phyloP scores from a whole-genome alignment of 2,797 vertebrate species.

The Liasis olivaceus region DNA sequence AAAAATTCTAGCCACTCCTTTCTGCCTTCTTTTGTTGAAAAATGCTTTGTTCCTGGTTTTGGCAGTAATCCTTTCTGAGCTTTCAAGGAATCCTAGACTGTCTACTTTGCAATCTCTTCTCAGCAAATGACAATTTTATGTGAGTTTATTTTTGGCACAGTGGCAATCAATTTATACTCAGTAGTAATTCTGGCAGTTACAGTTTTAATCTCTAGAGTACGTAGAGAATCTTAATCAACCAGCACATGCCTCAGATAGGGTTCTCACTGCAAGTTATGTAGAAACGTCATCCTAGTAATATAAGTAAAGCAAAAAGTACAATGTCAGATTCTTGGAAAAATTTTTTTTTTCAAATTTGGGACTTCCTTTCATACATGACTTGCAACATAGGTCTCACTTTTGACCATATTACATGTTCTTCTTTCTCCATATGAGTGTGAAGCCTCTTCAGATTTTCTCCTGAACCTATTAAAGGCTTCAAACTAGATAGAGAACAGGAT shows the following conservation, averaged over 20 bases:
- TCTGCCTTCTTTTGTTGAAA: background rate
- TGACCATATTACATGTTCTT: background rate
- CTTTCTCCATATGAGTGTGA: too few relatives aligned
- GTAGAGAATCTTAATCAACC: slow-evolving; percentile 21
- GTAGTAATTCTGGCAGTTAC: background rate
- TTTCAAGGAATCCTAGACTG: slow-evolving; percentile 40
- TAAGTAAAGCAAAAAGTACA: background rate
- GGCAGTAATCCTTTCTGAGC: slow-evolving; percentile 20
- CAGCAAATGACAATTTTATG: slow-evolving; percentile 8
- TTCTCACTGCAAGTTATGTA: slow-evolving; percentile 7
- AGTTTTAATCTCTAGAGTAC: slow-evolving; percentile 25
- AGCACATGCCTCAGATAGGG: background rate
- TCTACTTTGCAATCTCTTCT: slow-evolving; percentile 33
- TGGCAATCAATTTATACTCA: slow-evolving; percentile 17
- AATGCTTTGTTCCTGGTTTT: background rate
- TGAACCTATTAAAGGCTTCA: background rate
- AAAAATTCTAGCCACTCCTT: background rate
- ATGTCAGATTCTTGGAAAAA: background rate
- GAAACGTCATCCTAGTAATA: background rate
- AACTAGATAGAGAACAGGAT: background rate
- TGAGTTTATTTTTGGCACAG: slow-evolving; percentile 26
- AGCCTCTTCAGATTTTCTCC: background rate
- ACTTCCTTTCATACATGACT: background rate
- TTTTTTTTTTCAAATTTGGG: background rate
- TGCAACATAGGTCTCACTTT: background rate